These are phyloP conservation scores for Atrichornis clamosus DNA, from an alignment of 2,113 vertebrate species.

Conservation along the genomic window DNA sequence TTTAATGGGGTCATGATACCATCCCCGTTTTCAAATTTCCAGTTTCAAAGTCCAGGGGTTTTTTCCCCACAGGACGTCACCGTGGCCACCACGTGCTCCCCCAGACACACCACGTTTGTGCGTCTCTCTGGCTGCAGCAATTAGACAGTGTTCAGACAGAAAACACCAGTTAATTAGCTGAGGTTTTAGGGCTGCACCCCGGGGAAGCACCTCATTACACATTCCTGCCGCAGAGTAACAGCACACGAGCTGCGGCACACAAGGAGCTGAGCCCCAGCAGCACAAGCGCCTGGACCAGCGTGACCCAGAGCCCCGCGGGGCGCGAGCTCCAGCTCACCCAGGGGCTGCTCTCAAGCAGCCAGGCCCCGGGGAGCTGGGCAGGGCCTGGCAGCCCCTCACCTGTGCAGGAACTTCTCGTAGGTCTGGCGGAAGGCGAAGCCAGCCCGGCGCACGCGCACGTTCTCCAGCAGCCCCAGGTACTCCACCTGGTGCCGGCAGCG, in stretches of 20 bases:
- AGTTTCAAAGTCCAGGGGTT: neutral
- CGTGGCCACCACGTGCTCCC: neutral
- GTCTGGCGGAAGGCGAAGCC: constrained; percentile 96
- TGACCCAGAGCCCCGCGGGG: neutral
- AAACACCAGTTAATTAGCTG: neutral
- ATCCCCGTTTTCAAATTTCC: neutral
- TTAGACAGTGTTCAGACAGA: neutral
- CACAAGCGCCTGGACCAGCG: neutral
- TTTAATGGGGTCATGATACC: neutral
- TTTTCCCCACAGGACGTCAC: neutral
- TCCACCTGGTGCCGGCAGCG: constrained; percentile 95
- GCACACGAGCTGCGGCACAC: neutral
- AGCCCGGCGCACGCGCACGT: constrained; percentile 90
- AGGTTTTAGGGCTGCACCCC: neutral
- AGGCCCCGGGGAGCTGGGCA: neutral
- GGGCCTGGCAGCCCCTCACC: constrained; percentile 64
- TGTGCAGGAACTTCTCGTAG: constrained; percentile 93
- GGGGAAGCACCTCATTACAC: neutral
- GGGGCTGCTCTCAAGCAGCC: neutral
- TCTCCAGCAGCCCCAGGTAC: constrained; percentile 95
- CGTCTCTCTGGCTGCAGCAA: neutral
- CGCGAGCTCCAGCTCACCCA: neutral
- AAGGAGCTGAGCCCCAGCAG: neutral
- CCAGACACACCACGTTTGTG: neutral
- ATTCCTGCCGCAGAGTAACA: neutral